Conservation (phyloP, 1,140 invertebrate genomes). For the Aethina tumida region DNA sequence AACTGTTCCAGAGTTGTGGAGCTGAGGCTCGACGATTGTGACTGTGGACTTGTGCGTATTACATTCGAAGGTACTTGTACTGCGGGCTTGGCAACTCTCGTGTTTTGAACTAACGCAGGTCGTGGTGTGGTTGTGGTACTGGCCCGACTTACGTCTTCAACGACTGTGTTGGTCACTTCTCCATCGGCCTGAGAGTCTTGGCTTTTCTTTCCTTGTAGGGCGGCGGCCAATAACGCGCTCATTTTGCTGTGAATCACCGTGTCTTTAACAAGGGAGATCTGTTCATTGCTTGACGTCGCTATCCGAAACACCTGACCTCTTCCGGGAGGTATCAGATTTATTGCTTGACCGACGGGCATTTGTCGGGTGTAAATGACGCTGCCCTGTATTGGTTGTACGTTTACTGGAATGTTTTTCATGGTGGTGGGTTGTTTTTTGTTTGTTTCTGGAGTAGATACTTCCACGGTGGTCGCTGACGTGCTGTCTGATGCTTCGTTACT, state of each 20-base stretch:
- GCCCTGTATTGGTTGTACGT: conserved; percentile 47
- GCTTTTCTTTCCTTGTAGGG: conserved; percentile 31
- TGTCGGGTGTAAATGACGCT: conserved; percentile 50
- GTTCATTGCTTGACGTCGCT: conserved; percentile 33
- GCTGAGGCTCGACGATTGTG: conserved; percentile 25
- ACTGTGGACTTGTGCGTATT: conserved; percentile 40
- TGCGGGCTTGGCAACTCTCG: conserved; percentile 44
- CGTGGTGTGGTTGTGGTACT: conserved; percentile 19
- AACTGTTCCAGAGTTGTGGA: conserved; percentile 62
- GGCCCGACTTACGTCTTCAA: conserved; percentile 20
- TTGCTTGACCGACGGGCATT: conserved; percentile 48
- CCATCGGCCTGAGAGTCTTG: conserved; percentile 24
- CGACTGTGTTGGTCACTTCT: conserved; percentile 29
- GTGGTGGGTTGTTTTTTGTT: conserved; percentile 16
- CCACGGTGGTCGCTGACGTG: neutral
- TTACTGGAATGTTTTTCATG: conserved; percentile 25
- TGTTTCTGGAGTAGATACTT: conserved; percentile 25
- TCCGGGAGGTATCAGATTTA: conserved; percentile 44
- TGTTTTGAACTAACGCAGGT: conserved; percentile 36
- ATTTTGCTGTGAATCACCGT: conserved; percentile 37
- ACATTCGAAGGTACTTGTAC: conserved; percentile 49
- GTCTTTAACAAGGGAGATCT: conserved; percentile 35
- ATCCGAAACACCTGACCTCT: conserved; percentile 33
- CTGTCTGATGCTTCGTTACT: conserved; percentile 8
- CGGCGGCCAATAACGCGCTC: conserved; percentile 37